These are phyloP conservation scores for Phocoena phocoena DNA, from an alignment of 2,113 vertebrate species.

Conservation along the genomic window DNA sequence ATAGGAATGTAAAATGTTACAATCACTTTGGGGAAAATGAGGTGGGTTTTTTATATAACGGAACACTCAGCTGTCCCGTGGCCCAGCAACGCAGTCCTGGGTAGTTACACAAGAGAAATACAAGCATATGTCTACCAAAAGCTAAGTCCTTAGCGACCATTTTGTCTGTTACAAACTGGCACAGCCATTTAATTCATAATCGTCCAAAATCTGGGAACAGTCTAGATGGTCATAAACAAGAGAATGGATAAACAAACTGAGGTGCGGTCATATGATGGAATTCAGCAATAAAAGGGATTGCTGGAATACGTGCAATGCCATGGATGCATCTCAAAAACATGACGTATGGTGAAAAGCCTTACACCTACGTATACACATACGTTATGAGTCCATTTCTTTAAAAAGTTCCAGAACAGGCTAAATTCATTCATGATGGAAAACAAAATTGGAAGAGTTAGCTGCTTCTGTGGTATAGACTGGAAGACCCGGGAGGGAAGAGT, in stretches of 20 bases:
- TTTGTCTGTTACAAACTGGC: background rate
- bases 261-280: background rate
- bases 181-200: background rate
- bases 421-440: background rate
- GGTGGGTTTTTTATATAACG: background rate
- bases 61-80: background rate
- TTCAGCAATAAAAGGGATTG: background rate
- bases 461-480: background rate
- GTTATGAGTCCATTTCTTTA: rapidly evolving
- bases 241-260: background rate
- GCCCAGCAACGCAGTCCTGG: background rate
- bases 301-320: background rate
- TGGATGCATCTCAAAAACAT: background rate
- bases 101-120: background rate
- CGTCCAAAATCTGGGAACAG: background rate
- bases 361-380: background rate
- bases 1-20: background rate
- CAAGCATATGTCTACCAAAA: background rate
- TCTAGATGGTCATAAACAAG: background rate
- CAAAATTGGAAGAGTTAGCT: background rate
- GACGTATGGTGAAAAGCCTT: background rate
- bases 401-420: background rate
- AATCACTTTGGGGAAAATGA: background rate
- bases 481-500: background rate
- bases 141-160: background rate